Conservation (phyloP, 2,888 invertebrate genomes). For the Xylota segnis region DNA sequence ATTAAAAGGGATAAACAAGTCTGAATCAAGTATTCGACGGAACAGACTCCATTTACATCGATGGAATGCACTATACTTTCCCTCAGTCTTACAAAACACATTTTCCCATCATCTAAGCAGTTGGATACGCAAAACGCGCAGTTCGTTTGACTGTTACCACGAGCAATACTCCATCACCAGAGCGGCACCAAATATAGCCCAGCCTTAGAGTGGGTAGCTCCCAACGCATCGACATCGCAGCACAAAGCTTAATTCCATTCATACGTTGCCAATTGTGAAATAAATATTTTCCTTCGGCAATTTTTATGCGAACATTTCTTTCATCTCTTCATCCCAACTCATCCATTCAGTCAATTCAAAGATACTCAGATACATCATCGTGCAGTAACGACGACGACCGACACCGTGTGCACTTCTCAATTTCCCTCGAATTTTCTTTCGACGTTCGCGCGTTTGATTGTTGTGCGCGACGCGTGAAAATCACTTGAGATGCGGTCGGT, state of each 20-base stretch:
- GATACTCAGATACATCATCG: constrained; percentile 31
- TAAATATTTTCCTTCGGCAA: constrained; percentile 21
- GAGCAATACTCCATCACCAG: neutral
- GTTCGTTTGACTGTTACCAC: neutral
- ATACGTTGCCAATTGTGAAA: constrained; percentile 56
- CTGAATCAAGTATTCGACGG: too few relatives aligned
- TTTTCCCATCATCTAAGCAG: neutral
- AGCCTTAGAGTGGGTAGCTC: constrained; percentile 16
- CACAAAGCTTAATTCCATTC: constrained; percentile 61
- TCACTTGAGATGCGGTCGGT: constrained; percentile 71
- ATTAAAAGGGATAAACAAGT: too few relatives aligned
- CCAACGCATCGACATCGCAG: constrained; percentile 36
- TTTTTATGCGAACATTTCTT: constrained; percentile 19
- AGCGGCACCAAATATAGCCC: neutral
- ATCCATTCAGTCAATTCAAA: constrained; percentile 35
- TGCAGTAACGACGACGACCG: neutral
- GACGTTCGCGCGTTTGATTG: constrained; percentile 52
- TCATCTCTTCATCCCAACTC: constrained; percentile 7
- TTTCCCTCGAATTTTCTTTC: constrained; percentile 41
- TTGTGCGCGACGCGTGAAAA: constrained; percentile 72
- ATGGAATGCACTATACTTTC: neutral
- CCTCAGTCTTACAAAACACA: neutral
- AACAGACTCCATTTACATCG: too few relatives aligned
- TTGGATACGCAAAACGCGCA: neutral
- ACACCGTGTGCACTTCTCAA: constrained; percentile 33